Percentiles rank a stretch among this genome's conserved stretches.
phyloP scores from a whole-genome alignment of 2,888 invertebrate genomes.

The Callosobruchus maculatus region DNA sequence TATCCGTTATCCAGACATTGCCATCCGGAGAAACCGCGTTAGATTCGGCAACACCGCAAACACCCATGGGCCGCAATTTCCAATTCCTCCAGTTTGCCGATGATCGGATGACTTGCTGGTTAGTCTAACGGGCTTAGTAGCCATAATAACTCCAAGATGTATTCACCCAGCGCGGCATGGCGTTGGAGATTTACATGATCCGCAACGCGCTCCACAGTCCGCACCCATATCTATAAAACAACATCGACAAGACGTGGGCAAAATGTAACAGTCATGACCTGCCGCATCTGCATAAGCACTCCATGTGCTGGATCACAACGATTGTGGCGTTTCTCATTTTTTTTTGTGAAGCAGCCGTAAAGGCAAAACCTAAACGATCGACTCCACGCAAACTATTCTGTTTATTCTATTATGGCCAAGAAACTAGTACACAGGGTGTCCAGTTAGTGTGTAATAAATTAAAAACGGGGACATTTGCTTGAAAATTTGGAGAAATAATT shows the following conservation, averaged over 20 bases:
- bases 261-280: not conserved
- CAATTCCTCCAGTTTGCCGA: not conserved
- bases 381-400: too few relatives aligned
- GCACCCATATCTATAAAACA: not conserved
- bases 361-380: too few relatives aligned
- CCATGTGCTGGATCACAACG: not conserved
- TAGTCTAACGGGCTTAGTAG: not conserved
- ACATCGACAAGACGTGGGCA: not conserved
- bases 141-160: not conserved
- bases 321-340: too few relatives aligned
- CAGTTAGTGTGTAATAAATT: too few relatives aligned
- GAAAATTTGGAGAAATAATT: too few relatives aligned
- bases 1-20: too few relatives aligned
- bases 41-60: not conserved
- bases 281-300: not conserved
- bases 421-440: too few relatives aligned
- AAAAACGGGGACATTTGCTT: too few relatives aligned
- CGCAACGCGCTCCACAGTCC: not conserved
- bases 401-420: too few relatives aligned
- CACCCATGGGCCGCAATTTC: not conserved
- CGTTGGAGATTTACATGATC: not conserved
- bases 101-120: not conserved
- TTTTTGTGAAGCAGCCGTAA: too few relatives aligned
- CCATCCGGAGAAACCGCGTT: too few relatives aligned
- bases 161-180: not conserved